A percentile compares a stretch with the other conserved stretches of the same genome.
Evolutionary conservation across 2,888 invertebrate species (phyloP).

Genomic region (Eupithecia abbreviata): DNA sequence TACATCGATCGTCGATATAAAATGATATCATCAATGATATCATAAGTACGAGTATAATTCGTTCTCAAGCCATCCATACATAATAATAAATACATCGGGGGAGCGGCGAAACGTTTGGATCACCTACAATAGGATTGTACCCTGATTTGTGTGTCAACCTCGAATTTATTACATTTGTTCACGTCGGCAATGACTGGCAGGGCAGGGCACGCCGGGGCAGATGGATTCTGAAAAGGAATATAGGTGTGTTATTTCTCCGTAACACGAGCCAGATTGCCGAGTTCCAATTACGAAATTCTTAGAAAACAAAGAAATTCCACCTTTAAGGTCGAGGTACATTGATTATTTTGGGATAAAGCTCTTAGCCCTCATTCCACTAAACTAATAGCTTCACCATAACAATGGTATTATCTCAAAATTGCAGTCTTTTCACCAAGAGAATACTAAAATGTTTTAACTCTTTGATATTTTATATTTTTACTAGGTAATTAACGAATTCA

Average conservation of each 20-base stretch:
- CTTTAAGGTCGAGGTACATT: not conserved
- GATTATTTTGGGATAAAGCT: not conserved
- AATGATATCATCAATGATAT: not conserved
- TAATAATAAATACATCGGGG: not conserved
- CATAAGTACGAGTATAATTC: not conserved
- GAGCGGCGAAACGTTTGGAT: slow-evolving; percentile 4
- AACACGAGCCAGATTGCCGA: slow-evolving; percentile 8
- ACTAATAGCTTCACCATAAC: too few relatives aligned
- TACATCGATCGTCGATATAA: too few relatives aligned
- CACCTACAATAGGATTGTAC: slow-evolving; percentile 34
- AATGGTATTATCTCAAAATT: too few relatives aligned
- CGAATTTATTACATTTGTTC: slow-evolving; percentile 52
- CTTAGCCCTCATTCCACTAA: too few relatives aligned
- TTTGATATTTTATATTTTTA: too few relatives aligned
- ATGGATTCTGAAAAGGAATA: slow-evolving; percentile 27
- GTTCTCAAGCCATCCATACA: not conserved
- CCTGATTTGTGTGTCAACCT: slow-evolving; percentile 35
- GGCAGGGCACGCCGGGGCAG: slow-evolving; percentile 34
- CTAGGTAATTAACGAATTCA: too few relatives aligned
- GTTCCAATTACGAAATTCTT: slow-evolving; percentile 10
- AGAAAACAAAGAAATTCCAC: slow-evolving; percentile 3
- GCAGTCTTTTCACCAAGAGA: too few relatives aligned
- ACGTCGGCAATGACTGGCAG: slow-evolving; percentile 44
- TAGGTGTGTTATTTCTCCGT: slow-evolving; percentile 21
- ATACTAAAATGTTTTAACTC: too few relatives aligned